These are phyloP conservation scores for Prorops nasuta DNA, from an alignment of 1,140 invertebrate genomes.

Conservation along the genomic window DNA sequence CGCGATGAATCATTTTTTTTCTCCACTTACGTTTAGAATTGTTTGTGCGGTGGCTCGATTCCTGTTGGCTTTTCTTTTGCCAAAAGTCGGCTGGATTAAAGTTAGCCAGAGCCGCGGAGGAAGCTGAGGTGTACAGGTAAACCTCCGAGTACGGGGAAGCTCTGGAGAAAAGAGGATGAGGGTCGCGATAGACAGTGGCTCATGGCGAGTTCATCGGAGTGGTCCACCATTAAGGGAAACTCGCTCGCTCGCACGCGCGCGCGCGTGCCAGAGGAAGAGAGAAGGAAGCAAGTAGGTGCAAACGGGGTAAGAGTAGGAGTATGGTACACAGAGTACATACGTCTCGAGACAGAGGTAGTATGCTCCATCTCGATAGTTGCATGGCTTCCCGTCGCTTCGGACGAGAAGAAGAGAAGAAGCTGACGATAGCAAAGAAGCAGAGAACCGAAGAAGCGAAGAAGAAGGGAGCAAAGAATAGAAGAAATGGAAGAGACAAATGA, in stretches of 20 bases:
- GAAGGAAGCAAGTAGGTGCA: conserved; percentile 36
- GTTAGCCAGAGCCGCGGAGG: conserved; percentile 7
- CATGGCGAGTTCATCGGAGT: conserved; percentile 17
- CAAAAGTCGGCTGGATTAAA: not conserved
- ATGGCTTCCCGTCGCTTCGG: too few relatives aligned
- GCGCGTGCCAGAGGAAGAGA: conserved; percentile 25
- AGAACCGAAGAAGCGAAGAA: too few relatives aligned
- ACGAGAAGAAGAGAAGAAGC: too few relatives aligned
- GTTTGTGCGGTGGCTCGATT: too few relatives aligned
- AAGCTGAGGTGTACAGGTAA: not conserved
- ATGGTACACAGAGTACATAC: too few relatives aligned
- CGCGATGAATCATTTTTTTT: too few relatives aligned
- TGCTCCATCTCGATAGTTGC: too few relatives aligned
- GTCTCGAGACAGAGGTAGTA: too few relatives aligned
- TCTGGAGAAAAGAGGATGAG: conserved; percentile 12
- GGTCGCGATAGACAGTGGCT: conserved; percentile 11
- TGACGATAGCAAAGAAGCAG: too few relatives aligned
- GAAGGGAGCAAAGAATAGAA: too few relatives aligned
- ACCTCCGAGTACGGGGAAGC: not conserved
- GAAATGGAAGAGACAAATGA: conserved; percentile 48
- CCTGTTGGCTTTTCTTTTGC: conserved; percentile 10
- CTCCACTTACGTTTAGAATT: conserved; percentile 8
- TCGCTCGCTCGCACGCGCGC: conserved; percentile 18
- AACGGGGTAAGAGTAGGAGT: too few relatives aligned
- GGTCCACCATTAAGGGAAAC: conserved; percentile 24